phyloP scores from a whole-genome alignment of 2,888 invertebrate genomes.

The Metallyticus violacea region DNA sequence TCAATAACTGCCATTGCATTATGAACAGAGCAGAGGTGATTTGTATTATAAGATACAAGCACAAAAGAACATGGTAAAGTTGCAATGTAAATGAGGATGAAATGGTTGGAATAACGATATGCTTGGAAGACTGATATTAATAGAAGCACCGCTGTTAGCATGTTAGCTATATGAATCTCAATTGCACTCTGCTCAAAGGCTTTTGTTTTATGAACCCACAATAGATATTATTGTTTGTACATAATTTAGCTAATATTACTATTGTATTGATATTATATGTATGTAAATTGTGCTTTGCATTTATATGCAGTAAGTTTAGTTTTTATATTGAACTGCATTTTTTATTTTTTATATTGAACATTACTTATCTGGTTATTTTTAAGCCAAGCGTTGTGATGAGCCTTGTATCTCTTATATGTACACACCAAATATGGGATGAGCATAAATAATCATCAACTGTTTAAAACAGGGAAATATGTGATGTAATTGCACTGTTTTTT shows the following conservation, averaged over 20 bases:
- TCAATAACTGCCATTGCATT: not conserved
- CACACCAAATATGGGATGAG: not conserved
- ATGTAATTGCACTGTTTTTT: no score
- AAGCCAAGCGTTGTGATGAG: not conserved
- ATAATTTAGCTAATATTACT: not conserved
- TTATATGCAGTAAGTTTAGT: not conserved
- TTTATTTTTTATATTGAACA: not conserved
- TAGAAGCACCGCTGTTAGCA: not conserved
- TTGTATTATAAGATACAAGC: not conserved
- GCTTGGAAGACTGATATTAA: not conserved
- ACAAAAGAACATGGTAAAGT: not conserved
- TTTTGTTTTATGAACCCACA: not conserved
- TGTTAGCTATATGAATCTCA: not conserved
- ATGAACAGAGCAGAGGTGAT: not conserved
- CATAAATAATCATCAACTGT: not conserved
- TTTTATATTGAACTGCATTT: not conserved
- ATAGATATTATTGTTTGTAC: constrained; percentile 1
- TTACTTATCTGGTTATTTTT: not conserved
- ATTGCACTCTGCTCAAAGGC: constrained; percentile 1
- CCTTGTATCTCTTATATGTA: not conserved
- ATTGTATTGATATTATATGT: not conserved
- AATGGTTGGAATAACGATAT: not conserved
- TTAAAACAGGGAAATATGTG: no score
- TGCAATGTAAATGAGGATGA: not conserved
- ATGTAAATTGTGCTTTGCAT: not conserved